phyloP scores from a whole-genome alignment of 2,888 invertebrate genomes.

The Paralinhomoeus sp. region DNA sequence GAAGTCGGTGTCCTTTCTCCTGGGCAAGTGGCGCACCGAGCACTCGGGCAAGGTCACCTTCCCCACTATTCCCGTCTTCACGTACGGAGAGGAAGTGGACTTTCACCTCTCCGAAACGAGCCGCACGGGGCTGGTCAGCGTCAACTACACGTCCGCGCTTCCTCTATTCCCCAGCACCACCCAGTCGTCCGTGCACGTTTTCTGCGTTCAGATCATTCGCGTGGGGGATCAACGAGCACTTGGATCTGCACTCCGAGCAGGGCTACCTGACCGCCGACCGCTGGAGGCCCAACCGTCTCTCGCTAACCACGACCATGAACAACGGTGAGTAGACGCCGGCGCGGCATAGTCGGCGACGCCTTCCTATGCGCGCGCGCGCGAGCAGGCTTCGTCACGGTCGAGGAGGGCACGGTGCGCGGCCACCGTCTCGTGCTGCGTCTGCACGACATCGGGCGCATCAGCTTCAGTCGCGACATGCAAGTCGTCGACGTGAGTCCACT shows the following conservation, averaged over 20 bases:
- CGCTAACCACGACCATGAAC: constrained; percentile 23
- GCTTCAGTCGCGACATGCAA: constrained; percentile 22
- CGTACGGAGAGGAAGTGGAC: constrained; percentile 22
- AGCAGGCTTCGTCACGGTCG: constrained; percentile 20
- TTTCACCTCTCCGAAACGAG: no score
- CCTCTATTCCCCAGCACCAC: no score
- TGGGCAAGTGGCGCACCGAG: constrained; percentile 24
- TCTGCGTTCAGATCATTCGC: constrained; percentile 24
- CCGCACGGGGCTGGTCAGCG: no score
- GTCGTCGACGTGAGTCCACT: constrained; percentile 22
- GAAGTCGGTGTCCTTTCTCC: constrained; percentile 15
- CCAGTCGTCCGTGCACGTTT: no score
- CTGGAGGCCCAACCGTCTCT: constrained; percentile 14
- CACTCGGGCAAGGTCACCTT: constrained; percentile 17
- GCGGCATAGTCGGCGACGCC: no score
- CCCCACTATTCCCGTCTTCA: constrained; percentile 25
- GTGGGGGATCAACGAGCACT: constrained; percentile 21
- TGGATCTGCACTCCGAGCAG: constrained; percentile 22
- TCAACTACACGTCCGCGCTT: no score
- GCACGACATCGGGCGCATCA: constrained; percentile 23
- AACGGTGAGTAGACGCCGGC: no score
- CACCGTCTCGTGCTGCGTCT: constrained; percentile 16
- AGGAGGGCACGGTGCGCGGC: constrained; percentile 17
- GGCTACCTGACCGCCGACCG: constrained; percentile 19
- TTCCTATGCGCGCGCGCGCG: no score